Conservation (phyloP, 2,113 vertebrate genomes). For the Corydoras sp. region DNA sequence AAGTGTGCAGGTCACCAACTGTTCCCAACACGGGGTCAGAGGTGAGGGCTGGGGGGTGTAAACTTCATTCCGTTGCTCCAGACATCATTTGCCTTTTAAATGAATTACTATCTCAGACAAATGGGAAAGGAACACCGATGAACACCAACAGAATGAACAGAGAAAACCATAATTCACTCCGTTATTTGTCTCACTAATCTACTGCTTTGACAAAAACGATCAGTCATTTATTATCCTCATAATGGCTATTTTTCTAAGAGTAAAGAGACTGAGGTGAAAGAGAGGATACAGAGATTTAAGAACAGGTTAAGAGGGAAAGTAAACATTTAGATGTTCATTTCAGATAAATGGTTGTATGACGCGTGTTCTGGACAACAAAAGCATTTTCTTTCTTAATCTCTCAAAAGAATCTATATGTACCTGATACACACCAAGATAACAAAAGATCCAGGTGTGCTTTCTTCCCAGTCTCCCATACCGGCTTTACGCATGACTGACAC, state of each 20-base stretch:
- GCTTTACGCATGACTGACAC: conserved; percentile 3
- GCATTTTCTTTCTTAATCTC: background rate
- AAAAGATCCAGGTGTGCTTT: conserved; percentile 27
- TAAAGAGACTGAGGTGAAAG: too few species aligned
- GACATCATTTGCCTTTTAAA: conserved; percentile 22
- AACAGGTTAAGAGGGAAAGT: background rate
- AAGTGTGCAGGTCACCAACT: conserved; percentile 7
- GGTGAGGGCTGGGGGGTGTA: conserved; percentile 14
- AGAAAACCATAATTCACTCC: too few species aligned
- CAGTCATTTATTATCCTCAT: too few species aligned
- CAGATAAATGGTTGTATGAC: background rate
- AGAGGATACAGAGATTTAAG: background rate
- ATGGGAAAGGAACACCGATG: conserved; percentile 7
- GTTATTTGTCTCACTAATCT: too few species aligned
- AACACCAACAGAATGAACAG: background rate
- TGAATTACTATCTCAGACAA: background rate
- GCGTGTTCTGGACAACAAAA: background rate
- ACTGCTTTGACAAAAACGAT: too few species aligned
- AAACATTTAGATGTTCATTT: background rate
- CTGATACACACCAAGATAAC: background rate
- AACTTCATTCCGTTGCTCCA: background rate
- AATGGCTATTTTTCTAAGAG: too few species aligned
- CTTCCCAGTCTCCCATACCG: conserved; percentile 23
- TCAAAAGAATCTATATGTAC: background rate
- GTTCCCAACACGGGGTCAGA: conserved; percentile 21